Percentiles rank a stretch among this genome's conserved stretches.
Conservation (phyloP, 2,888 invertebrate species). For the Anticlea derivata region DNA sequence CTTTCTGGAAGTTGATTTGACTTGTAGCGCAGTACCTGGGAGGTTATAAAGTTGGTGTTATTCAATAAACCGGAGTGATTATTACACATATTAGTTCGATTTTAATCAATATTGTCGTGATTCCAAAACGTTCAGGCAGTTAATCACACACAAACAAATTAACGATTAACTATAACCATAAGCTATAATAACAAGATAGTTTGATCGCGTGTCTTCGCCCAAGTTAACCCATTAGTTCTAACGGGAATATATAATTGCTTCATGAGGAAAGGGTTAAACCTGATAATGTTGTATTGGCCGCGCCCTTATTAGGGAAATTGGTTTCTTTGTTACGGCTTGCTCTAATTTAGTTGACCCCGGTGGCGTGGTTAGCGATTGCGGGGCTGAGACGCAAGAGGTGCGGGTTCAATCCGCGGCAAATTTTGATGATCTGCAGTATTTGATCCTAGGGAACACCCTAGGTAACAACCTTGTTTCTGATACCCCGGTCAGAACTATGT, state of each 20-base stretch:
- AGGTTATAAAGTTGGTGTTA: too few relatives aligned
- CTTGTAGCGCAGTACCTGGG: too few relatives aligned
- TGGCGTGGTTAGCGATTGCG: too few relatives aligned
- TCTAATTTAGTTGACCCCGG: neutral
- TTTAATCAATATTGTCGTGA: neutral
- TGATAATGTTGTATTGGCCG: slow-evolving; percentile 64
- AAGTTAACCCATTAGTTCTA: slow-evolving; percentile 67
- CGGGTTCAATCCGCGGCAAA: too few relatives aligned
- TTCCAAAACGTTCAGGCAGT: slow-evolving; percentile 27
- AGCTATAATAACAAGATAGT: slow-evolving; percentile 35
- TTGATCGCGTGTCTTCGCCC: slow-evolving; percentile 65
- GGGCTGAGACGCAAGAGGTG: too few relatives aligned
- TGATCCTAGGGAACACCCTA: too few relatives aligned
- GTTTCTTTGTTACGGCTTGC: slow-evolving; percentile 17
- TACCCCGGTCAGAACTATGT: too few relatives aligned
- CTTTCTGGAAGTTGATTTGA: too few relatives aligned
- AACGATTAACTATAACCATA: slow-evolving; percentile 29
- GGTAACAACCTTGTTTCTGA: too few relatives aligned
- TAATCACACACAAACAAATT: slow-evolving; percentile 29
- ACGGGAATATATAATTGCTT: slow-evolving; percentile 71
- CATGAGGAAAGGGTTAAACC: slow-evolving; percentile 65
- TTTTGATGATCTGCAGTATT: too few relatives aligned
- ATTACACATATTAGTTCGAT: neutral
- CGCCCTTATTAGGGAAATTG: slow-evolving; percentile 41
- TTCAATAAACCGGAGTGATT: too few relatives aligned